Evolutionary conservation across 2,888 invertebrate species (phyloP).

Genomic region (Neoaliturus tenellus): DNA sequence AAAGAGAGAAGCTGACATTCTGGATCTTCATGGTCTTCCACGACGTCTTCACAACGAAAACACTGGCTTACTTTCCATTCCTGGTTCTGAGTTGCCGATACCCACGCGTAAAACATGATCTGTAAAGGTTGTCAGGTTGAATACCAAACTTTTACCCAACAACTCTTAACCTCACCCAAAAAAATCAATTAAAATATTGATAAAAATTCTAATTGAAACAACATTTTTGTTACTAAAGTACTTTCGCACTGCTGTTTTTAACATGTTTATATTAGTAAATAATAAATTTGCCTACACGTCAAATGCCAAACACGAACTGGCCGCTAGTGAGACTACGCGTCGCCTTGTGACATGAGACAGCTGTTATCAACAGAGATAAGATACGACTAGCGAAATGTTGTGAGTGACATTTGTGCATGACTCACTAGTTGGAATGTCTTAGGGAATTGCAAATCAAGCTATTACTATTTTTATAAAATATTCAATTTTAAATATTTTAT

Average conservation of each 20-base stretch:
- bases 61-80: neutral
- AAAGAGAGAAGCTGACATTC: neutral
- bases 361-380: slow-evolving; percentile 1
- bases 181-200: too few species aligned
- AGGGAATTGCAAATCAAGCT: neutral
- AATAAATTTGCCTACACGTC: neutral
- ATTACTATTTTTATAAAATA: neutral
- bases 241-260: too few species aligned
- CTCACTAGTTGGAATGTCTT: neutral
- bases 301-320: neutral
- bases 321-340: neutral
- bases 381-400: neutral
- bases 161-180: too few species aligned
- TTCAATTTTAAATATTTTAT: too few species aligned
- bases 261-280: too few species aligned
- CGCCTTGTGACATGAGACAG: neutral
- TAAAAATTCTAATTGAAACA: too few species aligned
- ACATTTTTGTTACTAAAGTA: too few species aligned
- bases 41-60: neutral
- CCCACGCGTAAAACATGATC: neutral
- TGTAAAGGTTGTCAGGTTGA: neutral
- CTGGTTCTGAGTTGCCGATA: neutral
- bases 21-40: neutral
- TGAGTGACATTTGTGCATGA: neutral
- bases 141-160: too few species aligned